These are phyloP conservation scores for Spinus olivaceus DNA, from an alignment of 2,797 vertebrate genomes.

Conservation along the genomic window DNA sequence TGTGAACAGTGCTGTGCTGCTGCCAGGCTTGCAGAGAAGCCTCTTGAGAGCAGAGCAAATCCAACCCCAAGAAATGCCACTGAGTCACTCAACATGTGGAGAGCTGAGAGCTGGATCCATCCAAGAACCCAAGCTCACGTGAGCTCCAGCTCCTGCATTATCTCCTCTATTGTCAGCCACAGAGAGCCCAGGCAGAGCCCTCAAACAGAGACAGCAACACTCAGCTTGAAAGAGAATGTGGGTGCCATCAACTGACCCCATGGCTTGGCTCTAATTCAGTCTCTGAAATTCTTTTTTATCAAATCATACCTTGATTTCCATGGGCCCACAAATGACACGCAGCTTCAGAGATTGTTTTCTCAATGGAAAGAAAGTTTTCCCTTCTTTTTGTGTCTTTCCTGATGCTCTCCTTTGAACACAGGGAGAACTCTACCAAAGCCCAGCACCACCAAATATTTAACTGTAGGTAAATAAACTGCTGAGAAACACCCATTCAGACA, in stretches of 20 bases:
- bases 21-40: neutral
- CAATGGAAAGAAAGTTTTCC: neutral
- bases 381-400: neutral
- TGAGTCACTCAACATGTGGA: neutral
- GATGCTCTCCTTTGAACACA: neutral
- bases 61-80: neutral
- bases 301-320: neutral
- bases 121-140: neutral
- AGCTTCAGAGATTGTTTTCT: neutral
- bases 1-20: neutral
- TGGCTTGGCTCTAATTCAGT: neutral
- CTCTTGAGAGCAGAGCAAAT: neutral
- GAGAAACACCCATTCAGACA: neutral
- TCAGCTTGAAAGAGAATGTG: neutral
- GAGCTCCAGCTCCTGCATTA: neutral
- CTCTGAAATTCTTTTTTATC: neutral
- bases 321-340: rapidly evolving
- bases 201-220: neutral
- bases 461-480: neutral
- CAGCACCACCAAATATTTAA: neutral
- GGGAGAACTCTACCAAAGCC: neutral
- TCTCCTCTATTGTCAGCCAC: neutral
- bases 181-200: neutral
- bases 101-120: neutral
- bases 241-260: neutral